Conservation (phyloP, 2,797 vertebrate genomes). For the Myiotriccus ornatus region DNA sequence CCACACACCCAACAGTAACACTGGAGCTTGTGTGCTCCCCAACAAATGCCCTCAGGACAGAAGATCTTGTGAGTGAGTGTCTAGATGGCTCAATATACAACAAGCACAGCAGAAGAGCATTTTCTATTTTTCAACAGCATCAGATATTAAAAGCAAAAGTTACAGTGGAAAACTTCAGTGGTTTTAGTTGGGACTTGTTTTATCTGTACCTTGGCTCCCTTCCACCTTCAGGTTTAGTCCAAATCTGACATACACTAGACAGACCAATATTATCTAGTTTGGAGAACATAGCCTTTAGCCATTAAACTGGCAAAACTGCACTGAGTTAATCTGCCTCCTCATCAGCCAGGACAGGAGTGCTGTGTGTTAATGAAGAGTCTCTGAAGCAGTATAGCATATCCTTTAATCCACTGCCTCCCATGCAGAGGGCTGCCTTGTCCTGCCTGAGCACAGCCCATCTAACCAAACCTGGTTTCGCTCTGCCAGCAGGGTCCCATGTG, state of each 20-base stretch:
- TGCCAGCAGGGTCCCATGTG: background rate
- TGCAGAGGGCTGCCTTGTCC: background rate
- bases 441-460: background rate
- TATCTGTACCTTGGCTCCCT: background rate
- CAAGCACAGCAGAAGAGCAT: background rate
- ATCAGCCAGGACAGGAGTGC: background rate
- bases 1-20: background rate
- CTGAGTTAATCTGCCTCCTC: background rate
- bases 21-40: background rate
- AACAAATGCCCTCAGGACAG: background rate
- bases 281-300: background rate
- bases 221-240: conserved; percentile 6
- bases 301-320: background rate
- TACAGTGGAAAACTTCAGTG: background rate
- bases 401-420: background rate
- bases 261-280: background rate
- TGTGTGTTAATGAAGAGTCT: background rate
- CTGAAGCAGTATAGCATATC: background rate
- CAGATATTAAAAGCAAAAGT: conserved; percentile 25
- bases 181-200: conserved; percentile 39
- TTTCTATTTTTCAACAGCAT: background rate
- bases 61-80: background rate
- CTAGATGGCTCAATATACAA: conserved; percentile 8
- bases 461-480: background rate
- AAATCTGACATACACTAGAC: background rate